These are phyloP conservation scores for Dendroctonus valens DNA, from an alignment of 1,140 invertebrate genomes.

Conservation along the genomic window DNA sequence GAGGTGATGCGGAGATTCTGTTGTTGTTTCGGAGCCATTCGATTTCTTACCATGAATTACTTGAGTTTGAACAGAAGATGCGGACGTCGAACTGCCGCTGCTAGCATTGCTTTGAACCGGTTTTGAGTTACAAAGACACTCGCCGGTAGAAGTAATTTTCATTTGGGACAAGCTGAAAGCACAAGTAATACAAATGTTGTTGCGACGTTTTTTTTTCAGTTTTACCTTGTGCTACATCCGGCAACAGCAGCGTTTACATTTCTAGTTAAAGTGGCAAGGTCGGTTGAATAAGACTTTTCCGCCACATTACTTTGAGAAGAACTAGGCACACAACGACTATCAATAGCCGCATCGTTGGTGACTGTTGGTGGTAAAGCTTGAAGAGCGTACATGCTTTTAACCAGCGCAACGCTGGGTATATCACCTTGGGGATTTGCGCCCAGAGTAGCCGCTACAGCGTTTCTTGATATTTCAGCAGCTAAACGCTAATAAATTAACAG, in stretches of 20 bases:
- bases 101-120: conserved; percentile 13
- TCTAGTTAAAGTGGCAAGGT: conserved; percentile 19
- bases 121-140: conserved; percentile 26
- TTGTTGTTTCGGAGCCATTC: conserved; percentile 10
- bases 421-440: conserved; percentile 44
- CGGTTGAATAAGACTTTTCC: conserved; percentile 36
- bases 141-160: conserved; percentile 15
- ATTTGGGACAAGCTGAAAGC: conserved; percentile 9
- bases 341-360: conserved; percentile 23
- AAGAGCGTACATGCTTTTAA: conserved; percentile 41
- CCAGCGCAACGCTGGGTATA: conserved; percentile 34
- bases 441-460: conserved; percentile 57
- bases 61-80: conserved; percentile 36
- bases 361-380: conserved; percentile 13
- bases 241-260: conserved; percentile 18
- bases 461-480: conserved; percentile 69
- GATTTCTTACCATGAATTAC: conserved; percentile 26
- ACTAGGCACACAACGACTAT: conserved; percentile 21
- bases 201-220: too few species aligned
- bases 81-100: conserved; percentile 34
- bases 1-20: conserved; percentile 38
- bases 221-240: conserved; percentile 21
- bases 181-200: too few species aligned
- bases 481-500: conserved; percentile 58
- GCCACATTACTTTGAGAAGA: conserved; percentile 37